These are phyloP conservation scores for Theonella swinhoei DNA, from an alignment of 37 sponge, comb jelly and placozoan species.

Conservation along the genomic window DNA sequence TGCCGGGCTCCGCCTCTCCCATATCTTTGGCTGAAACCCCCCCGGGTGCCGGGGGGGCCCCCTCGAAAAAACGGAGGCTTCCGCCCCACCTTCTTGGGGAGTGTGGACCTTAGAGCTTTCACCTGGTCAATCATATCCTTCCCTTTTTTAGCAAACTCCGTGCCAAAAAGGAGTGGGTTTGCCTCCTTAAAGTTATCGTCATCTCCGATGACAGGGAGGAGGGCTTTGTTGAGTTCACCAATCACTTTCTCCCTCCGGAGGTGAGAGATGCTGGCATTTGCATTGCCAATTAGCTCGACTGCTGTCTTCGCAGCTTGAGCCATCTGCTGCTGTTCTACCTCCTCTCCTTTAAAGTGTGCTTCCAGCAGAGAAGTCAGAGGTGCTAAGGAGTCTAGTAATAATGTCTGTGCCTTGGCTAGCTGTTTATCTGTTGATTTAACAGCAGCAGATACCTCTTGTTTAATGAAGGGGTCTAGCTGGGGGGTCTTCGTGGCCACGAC, in stretches of 20 bases:
- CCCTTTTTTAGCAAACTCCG: too few relatives aligned
- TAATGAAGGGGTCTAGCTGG: not conserved
- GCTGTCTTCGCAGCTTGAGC: too few relatives aligned
- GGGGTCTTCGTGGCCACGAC: slow-evolving; percentile 5
- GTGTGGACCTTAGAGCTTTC: not conserved
- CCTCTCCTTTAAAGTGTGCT: too few relatives aligned
- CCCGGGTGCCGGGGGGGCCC: slow-evolving; percentile 11
- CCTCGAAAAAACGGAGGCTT: slow-evolving; percentile 7
- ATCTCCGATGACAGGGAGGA: too few relatives aligned
- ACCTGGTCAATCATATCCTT: too few relatives aligned
- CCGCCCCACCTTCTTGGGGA: not conserved
- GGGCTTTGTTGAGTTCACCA: too few relatives aligned
- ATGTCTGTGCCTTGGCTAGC: not conserved
- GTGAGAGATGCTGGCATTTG: too few relatives aligned
- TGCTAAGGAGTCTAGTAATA: too few relatives aligned
- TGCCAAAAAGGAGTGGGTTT: not conserved
- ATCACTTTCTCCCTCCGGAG: too few relatives aligned
- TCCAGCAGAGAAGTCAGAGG: too few relatives aligned
- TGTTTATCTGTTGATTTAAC: slow-evolving; percentile 5
- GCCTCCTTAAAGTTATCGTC: not conserved
- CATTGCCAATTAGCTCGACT: too few relatives aligned
- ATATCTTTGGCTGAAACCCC: not conserved
- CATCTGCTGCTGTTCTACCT: too few relatives aligned
- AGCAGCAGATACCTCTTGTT: not conserved
- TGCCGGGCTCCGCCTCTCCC: slow-evolving; percentile 13